A percentile compares a stretch with the other conserved stretches of the same genome.
These are phyloP conservation scores for Antechinus flavipes DNA, from an alignment of 2,113 vertebrate species.

Conservation along the genomic window DNA sequence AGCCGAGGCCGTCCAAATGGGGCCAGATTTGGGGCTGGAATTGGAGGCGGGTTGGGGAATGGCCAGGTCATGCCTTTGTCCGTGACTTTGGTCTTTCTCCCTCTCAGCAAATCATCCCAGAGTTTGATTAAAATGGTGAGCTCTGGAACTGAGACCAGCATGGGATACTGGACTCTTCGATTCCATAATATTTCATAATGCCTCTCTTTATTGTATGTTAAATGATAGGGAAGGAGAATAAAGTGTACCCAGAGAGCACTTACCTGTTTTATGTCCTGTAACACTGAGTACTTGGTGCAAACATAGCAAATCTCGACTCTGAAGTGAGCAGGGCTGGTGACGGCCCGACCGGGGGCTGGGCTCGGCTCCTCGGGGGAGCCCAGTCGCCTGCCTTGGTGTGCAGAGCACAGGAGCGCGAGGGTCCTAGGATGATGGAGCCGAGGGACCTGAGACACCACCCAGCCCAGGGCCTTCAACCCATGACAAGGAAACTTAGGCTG, in stretches of 20 bases:
- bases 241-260: conserved; percentile 76
- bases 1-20: background rate
- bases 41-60: background rate
- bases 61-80: background rate
- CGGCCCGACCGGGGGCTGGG: conserved; percentile 11
- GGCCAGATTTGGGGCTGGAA: background rate
- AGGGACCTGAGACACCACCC: background rate
- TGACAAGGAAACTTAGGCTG: background rate
- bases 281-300: conserved; percentile 66
- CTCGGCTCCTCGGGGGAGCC: background rate
- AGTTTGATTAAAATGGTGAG: conserved; percentile 66
- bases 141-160: conserved; percentile 61
- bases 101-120: conserved; percentile 63
- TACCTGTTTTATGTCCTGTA: conserved; percentile 77
- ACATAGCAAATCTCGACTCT: conserved; percentile 59
- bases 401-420: background rate
- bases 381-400: background rate
- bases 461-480: conserved; percentile 4
- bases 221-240: conserved; percentile 78
- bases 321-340: conserved; percentile 60
- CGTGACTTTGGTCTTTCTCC: conserved; percentile 48
- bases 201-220: conserved; percentile 75
- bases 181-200: conserved; percentile 72
- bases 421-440: background rate
- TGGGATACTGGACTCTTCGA: conserved; percentile 70